Evolutionary conservation across 2,113 vertebrate species (phyloP).

Genomic region (Lycaon pictus): DNA sequence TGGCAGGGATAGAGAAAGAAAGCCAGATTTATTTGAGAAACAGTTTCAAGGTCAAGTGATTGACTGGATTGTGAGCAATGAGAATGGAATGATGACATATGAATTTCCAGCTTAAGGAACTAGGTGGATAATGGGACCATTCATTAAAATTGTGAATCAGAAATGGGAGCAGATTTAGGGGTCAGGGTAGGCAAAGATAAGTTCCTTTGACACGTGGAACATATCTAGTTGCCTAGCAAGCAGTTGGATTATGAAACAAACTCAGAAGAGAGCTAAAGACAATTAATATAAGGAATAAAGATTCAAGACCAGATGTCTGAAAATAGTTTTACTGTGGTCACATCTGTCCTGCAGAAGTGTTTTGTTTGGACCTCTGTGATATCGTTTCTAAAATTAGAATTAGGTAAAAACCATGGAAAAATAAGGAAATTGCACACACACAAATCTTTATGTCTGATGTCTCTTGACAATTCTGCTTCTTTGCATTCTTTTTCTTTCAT

Average conservation of each 20-base stretch:
- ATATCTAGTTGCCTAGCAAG: not conserved
- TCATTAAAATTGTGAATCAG: not conserved
- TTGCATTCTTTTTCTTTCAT: not conserved
- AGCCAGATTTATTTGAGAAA: not conserved
- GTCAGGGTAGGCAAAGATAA: not conserved
- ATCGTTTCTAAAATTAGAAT: not conserved
- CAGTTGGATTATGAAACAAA: not conserved
- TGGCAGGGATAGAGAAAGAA: not conserved
- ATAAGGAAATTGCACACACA: not conserved
- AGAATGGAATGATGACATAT: not conserved
- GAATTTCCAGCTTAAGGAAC: slow-evolving; percentile 29
- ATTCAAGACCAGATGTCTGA: not conserved
- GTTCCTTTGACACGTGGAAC: not conserved
- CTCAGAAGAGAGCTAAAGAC: slow-evolving; percentile 2
- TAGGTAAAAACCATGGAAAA: not conserved
- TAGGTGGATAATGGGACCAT: not conserved
- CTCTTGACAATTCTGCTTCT: not conserved
- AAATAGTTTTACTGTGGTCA: not conserved
- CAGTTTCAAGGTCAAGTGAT: slow-evolving; percentile 4
- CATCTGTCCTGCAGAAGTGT: not conserved
- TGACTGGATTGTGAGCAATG: not conserved
- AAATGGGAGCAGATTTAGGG: not conserved
- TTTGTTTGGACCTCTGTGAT: not conserved
- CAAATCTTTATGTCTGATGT: not conserved
- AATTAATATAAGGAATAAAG: not conserved